Evolutionary conservation across 2,888 invertebrate species (phyloP), one percentile per base, ranked within the genome.

Genomic region (Plemyria rubiginata): DNA sequence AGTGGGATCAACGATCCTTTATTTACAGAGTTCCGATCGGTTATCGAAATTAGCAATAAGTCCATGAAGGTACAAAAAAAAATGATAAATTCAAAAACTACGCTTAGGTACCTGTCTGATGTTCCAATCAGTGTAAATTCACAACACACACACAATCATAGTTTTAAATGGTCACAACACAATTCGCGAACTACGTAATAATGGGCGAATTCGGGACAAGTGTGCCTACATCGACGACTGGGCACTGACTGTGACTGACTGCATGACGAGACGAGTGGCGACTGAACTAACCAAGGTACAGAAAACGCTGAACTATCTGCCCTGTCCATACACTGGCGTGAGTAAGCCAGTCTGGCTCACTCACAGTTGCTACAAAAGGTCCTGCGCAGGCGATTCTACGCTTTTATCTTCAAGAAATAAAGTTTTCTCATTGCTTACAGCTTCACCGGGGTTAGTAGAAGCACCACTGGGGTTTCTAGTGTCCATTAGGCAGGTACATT

Each of bases 1-100:
- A 88, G 85, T 86, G 90, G 88, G 89, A 89, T 88, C 89, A 88
- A 88, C 76, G 88, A 81, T 89, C 88, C 85, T 80, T 76, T 76
- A 78, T 79, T 81, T 79, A 79, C 75, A 60, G 74, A 69, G 75
- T 71, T 73, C 76, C 74, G 75, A 71, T 72, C 65, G 51, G 54
- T 74, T 76, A 81, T 82, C 75, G 78, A 73, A 84, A 82, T 88
- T 89, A 76, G 87, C 88, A 78, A 84, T 78, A 73, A 46, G 15
- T 53, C 28, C n/a, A 6, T 40, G n/a, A n/a, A 46, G 58, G 61
- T 65, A 62, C 59, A 11, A 15, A n/a, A n/a, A n/a, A n/a, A n/a
- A 36, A 54, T 40, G 54, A 65, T 63, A 41, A 43, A 54, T 46
- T 59, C 43, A 54, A 46, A 58, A 57, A 53, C 68, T 58, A 28